Percentiles rank a stretch among this genome's conserved stretches.
Conservation (phyloP, 2,797 vertebrate genomes). For the Hephaestus fuliginosus region DNA sequence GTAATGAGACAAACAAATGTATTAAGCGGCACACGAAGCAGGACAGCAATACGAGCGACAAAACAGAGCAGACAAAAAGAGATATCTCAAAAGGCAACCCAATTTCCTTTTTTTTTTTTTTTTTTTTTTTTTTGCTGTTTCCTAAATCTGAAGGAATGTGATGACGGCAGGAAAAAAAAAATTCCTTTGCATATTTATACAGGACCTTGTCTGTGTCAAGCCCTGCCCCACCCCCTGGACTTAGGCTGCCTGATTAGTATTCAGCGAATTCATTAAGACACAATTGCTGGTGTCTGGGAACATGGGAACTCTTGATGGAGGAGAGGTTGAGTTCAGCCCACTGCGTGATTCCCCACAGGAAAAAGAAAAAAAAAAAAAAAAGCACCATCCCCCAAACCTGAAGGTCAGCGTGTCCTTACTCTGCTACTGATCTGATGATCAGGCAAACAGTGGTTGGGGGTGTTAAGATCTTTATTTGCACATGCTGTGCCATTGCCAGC, state of each 20-base stretch:
- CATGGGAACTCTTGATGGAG: conserved; percentile 79
- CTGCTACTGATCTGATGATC: conserved; percentile 74
- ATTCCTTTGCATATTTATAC: conserved; percentile 70
- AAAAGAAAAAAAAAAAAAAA: conserved; percentile 5
- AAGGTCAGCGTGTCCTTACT: conserved; percentile 81
- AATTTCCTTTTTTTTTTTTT: conserved; percentile 38
- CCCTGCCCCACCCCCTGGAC: conserved; percentile 77
- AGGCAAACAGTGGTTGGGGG: conserved; percentile 37
- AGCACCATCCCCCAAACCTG: conserved; percentile 72
- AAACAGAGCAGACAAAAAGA: conserved; percentile 9
- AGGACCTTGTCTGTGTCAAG: conserved; percentile 63
- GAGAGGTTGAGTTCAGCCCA: conserved; percentile 76
- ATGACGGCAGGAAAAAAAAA: conserved; percentile 31
- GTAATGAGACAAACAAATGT: conserved; percentile 62
- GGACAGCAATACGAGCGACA: background rate
- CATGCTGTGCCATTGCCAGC: conserved; percentile 39
- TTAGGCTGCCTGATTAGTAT: conserved; percentile 84
- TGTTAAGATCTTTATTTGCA: conserved; percentile 57
- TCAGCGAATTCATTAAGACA: conserved; percentile 86
- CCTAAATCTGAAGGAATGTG: conserved; percentile 47
- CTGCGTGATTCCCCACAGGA: conserved; percentile 60
- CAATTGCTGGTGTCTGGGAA: conserved; percentile 82
- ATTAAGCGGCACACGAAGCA: conserved; percentile 51
- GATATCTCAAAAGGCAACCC: conserved; percentile 21
- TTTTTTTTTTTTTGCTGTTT: conserved; percentile 1